Base-by-base conservation (phyloP, 2,888 invertebrate genomes). In the Diarsia mendica region DNA sequence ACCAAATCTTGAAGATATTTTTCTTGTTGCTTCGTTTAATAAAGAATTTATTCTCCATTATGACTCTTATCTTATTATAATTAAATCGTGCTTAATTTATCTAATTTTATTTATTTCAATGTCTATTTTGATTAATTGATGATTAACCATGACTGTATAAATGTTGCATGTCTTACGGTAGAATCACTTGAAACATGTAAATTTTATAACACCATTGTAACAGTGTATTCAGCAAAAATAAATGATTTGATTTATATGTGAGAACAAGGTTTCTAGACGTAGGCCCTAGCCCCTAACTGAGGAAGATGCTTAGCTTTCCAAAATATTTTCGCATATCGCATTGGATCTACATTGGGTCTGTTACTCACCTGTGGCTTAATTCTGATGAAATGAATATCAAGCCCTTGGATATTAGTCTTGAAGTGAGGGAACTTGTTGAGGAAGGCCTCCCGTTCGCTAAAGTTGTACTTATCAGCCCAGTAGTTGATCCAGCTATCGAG, bases 401-500 rank as follows among this genome's bases (percentile, higher is more conserved):
- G 90, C 0, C 97, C 97, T 91, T 98, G 98, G 84, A 99, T 97
- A 76, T 97, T 97, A 0, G 98, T 98, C 83, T 97, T 97, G 93
- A 97, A 99, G 79, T 99, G 98, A 0, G 98, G 97, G 87, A 97
- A 97, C 75, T 97, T 95, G 90, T 99, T 99, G 10, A 99, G 93
- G 82, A 97, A 96, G 15, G 92, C 91, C 91, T 98, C 98, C 9
- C 98, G 96, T 79, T 97, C 97, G 49, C 89, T 93, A 79, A 96
- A 93, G 86, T 98, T 97, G 91, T 98, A 99, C 55, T 97, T 96
- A 3, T 97, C 97, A 3, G 96, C 96, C 99, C 99, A 99, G 93
- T 98, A 98, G 15, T 97, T 95, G 1, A 98, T 88, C 87, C 98
- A 96, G 63, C 96, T 94, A 65, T 97, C 94, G 33, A 98, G 90